phyloP scores from a whole-genome alignment of 2,888 invertebrate genomes.

The Tachystola acroxantha region DNA sequence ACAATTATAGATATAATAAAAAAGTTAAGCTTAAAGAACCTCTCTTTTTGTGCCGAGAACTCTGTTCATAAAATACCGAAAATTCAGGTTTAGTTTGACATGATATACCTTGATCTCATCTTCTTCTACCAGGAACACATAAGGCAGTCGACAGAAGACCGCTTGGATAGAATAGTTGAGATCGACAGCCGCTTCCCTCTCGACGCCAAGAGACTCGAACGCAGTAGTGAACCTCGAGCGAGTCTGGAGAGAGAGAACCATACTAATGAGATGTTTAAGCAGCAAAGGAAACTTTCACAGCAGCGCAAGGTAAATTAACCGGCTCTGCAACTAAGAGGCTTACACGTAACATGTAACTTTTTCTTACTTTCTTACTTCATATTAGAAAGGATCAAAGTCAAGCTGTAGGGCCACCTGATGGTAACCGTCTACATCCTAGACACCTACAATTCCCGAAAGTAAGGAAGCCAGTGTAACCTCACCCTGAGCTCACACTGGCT shows the following conservation, averaged over 20 bases:
- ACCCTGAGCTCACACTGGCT: too few relatives aligned
- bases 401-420: too few relatives aligned
- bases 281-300: conserved; percentile 57
- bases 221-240: conserved; percentile 55
- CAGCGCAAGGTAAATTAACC: conserved; percentile 58
- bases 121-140: conserved; percentile 65
- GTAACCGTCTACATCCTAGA: too few relatives aligned
- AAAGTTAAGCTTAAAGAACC: too few relatives aligned
- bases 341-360: background rate
- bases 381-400: too few relatives aligned
- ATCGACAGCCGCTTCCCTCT: conserved; percentile 44
- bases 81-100: too few relatives aligned
- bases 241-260: conserved; percentile 67
- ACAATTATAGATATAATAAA: too few relatives aligned
- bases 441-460: too few relatives aligned
- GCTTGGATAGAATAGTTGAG: conserved; percentile 74
- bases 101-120: too few relatives aligned
- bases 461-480: too few relatives aligned
- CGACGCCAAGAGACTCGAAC: conserved; percentile 51
- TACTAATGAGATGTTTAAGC: conserved; percentile 67
- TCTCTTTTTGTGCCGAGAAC: too few relatives aligned
- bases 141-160: conserved; percentile 88
- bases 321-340: conserved; percentile 7
- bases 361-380: background rate
- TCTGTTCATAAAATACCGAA: too few relatives aligned